Evolutionary conservation across 2,888 invertebrate species (phyloP), one percentile per base, ranked within the genome.

Genomic region (Ichneumoninae sp.): DNA sequence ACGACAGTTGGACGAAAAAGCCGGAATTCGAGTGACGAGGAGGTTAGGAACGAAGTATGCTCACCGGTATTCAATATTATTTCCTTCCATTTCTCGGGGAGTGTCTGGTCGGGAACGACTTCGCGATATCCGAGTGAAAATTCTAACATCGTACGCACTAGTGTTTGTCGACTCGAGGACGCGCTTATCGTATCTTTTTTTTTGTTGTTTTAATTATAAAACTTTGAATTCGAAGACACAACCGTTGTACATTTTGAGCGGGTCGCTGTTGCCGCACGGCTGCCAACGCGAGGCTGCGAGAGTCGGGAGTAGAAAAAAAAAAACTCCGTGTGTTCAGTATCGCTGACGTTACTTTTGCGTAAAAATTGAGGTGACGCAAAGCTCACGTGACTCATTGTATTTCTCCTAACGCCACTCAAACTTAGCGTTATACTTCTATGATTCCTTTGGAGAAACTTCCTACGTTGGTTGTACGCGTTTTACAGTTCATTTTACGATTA

Each of bases 81-180:
- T 95, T 97, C 97, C 91, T 96, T 96, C 97, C 97, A 97, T 94
- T 97, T 96, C 88, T 97, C 97, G 1, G 96, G 95, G 80, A 95
- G 94, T 62, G 96, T 96, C 93, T 96, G 96, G 93, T 96, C 97
- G 1, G 97, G 97, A 80, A 97, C 96, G 19, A 97, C 96, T 95
- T 98, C 98, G 87, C 97, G 95, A 92, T 97, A 97, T 82, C 96
- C 95, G 89, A 96, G 91, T 60, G 93, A 91, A 91, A 93, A 94
- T 83, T 94, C 94, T 82, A 90, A 87, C 89, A 89, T 91, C 60
- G 87, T 90, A 80, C 54, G 36, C 62, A 69, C 52, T 65, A 22
- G 54, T 70, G 62, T 72, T 68, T 68, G n/a, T 62, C 26, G 47
- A 22, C 16, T 54, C 30, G 22, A 8, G 1, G 22, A 57, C 7